Evolutionary conservation across 1,140 invertebrate species (phyloP), one percentile per base, ranked within the genome.

Genomic region (Choristoneura fumiferana): DNA sequence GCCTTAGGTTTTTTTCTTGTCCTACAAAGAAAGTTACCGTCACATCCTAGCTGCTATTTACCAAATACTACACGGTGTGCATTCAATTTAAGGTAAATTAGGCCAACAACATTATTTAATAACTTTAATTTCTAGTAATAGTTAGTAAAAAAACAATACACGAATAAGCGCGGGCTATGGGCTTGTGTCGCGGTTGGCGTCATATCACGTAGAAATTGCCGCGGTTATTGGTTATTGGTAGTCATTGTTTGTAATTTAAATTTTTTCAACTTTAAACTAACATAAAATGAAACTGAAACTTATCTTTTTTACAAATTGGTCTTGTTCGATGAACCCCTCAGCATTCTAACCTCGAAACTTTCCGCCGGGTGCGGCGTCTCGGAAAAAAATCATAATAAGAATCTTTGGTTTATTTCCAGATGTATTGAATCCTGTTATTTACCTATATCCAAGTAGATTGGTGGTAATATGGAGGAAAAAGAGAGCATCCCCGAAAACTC

Each of bases 141-240:
- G 53, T 29, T 58, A 49, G 9, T 36, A 58, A 13, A 35, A 34
- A 65, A n/a, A 38, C 18, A 18, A 29, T 6, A 29, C 6, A 29
- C 22, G 61, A 81, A 79, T 82, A 77, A 84, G 83, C 83, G 81
- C 83, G 81, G 81, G 83, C 81, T 76, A 72, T 73, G 60, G 64
- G 67, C 67, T 71, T 65, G 58, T 34, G 9, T 56, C 39, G 8
- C 52, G 40, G 34, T 45, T 57, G 56, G 65, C 63, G 59, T 62
- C 65, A 54, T 59, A 17, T 37, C 14, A 14, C 22, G 54, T 40
- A 18, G 49, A n/a, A 58, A 58, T 61, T 80, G 65, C 68, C 64
- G 66, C 55, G 58, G 54, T 58, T 59, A 22, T 62, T 61, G 38
- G n/a, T n/a, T n/a, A n/a, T 59, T 63, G 40, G 1, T 17, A 29